phyloP scores from a whole-genome alignment of 2,797 vertebrate genomes.

The Syngnathus rostellatus region DNA sequence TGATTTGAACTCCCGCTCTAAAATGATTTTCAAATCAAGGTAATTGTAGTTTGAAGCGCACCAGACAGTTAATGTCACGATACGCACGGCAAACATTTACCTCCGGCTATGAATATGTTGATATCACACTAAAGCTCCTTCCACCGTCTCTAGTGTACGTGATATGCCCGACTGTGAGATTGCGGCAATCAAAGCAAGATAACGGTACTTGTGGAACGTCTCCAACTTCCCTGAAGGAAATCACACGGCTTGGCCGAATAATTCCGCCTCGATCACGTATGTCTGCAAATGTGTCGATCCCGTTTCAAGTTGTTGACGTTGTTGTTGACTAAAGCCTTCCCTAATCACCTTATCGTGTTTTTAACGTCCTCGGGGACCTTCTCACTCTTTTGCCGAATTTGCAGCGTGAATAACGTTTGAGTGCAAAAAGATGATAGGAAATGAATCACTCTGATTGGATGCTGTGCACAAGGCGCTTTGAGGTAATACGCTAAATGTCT shows the following conservation, averaged over 20 bases:
- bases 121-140: not conserved
- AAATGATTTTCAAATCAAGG: not conserved
- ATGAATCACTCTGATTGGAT: not conserved
- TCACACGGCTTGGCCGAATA: not conserved
- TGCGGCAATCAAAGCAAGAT: slow-evolving; percentile 3
- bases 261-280: slow-evolving; percentile 11
- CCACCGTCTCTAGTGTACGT: not conserved
- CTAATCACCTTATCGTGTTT: slow-evolving; percentile 12
- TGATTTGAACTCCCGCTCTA: not conserved
- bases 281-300: slow-evolving; percentile 14
- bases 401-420: not conserved
- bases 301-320: slow-evolving; percentile 11
- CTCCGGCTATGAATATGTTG: slow-evolving; percentile 1
- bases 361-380: not conserved
- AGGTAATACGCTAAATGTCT: not conserved
- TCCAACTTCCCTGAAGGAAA: slow-evolving; percentile 1
- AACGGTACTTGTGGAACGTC: not conserved
- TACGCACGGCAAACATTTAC: not conserved
- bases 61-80: not conserved
- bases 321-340: slow-evolving; percentile 17
- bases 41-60: not conserved
- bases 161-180: slow-evolving; percentile 1
- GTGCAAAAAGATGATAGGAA: not conserved
- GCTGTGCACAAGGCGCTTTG: not conserved
- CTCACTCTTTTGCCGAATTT: not conserved